Evolutionary conservation across 2,888 invertebrate species (phyloP).

Genomic region (Stegana nigrithorax): DNA sequence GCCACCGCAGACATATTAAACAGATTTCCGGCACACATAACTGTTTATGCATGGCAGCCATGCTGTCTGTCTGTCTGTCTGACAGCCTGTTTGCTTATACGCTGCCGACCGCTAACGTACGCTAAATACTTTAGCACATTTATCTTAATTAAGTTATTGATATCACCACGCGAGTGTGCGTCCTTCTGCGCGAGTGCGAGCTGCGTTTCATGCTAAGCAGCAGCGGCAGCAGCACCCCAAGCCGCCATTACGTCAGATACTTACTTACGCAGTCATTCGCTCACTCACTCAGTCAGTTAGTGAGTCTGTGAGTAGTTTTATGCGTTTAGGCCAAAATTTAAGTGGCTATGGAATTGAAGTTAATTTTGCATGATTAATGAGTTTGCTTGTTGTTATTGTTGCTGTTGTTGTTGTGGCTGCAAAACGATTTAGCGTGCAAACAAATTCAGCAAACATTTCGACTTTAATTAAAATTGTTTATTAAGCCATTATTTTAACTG

Average conservation of each 20-base stretch:
- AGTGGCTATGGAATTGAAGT: background rate
- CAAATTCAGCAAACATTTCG: too few relatives aligned
- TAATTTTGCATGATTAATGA: conserved; percentile 14
- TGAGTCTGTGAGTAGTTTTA: too few relatives aligned
- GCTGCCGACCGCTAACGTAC: conserved; percentile 11
- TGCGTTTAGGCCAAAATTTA: background rate
- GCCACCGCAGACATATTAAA: conserved; percentile 27
- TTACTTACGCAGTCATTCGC: too few relatives aligned
- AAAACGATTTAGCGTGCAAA: too few relatives aligned
- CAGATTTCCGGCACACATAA: conserved; percentile 41
- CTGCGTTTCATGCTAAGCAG: background rate
- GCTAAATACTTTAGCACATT: conserved; percentile 54
- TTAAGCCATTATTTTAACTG: too few relatives aligned
- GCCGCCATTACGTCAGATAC: background rate
- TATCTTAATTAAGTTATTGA: conserved; percentile 64
- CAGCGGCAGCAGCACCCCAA: background rate
- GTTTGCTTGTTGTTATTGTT: background rate
- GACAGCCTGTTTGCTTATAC: conserved; percentile 20
- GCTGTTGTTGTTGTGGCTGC: too few relatives aligned
- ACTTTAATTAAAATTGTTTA: too few relatives aligned
- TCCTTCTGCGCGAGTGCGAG: conserved; percentile 14
- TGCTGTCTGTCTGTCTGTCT: too few relatives aligned
- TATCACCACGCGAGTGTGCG: conserved; percentile 36
- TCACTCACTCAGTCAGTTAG: too few relatives aligned
- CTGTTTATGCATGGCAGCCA: too few relatives aligned